Conservation (phyloP, 2,797 vertebrate species). For the Sebastes taczanowskii region DNA sequence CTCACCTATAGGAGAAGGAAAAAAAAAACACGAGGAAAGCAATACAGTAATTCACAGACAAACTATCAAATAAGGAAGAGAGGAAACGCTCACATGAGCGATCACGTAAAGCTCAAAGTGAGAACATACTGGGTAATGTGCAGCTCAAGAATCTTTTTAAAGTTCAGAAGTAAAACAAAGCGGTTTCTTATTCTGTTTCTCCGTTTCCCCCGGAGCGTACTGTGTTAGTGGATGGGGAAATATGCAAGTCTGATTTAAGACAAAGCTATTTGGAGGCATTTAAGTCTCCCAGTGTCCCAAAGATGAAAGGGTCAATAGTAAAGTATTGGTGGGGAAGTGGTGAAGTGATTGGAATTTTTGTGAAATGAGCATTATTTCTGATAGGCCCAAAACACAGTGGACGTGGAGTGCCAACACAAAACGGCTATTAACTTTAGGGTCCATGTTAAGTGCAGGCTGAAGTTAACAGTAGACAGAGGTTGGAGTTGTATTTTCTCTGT, state of each 20-base stretch:
- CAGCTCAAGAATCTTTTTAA: constrained; percentile 56
- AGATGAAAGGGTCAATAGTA: constrained; percentile 40
- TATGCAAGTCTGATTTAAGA: constrained; percentile 59
- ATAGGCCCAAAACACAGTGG: not conserved
- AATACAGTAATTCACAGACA: constrained; percentile 44
- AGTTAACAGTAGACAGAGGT: not conserved
- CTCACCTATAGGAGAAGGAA: constrained; percentile 28
- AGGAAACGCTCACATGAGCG: constrained; percentile 17
- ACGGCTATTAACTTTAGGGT: not conserved
- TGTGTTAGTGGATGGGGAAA: constrained; percentile 49
- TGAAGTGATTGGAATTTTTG: constrained; percentile 40
- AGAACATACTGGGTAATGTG: constrained; percentile 24
- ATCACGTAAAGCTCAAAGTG: constrained; percentile 4
- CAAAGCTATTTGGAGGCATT: constrained; percentile 64
- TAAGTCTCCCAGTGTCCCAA: constrained; percentile 36
- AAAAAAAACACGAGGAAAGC: constrained; percentile 26
- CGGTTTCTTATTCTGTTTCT: constrained; percentile 48
- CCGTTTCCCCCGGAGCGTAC: constrained; percentile 20
- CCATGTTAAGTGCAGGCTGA: not conserved
- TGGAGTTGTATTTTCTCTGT: not conserved
- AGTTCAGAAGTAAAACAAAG: constrained; percentile 55
- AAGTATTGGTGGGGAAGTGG: constrained; percentile 20
- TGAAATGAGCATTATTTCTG: constrained; percentile 38
- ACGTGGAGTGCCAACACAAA: not conserved
- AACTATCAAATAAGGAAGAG: constrained; percentile 23